phyloP scores from a whole-genome alignment of 2,113 vertebrate genomes.

The Hystrix brachyura region DNA sequence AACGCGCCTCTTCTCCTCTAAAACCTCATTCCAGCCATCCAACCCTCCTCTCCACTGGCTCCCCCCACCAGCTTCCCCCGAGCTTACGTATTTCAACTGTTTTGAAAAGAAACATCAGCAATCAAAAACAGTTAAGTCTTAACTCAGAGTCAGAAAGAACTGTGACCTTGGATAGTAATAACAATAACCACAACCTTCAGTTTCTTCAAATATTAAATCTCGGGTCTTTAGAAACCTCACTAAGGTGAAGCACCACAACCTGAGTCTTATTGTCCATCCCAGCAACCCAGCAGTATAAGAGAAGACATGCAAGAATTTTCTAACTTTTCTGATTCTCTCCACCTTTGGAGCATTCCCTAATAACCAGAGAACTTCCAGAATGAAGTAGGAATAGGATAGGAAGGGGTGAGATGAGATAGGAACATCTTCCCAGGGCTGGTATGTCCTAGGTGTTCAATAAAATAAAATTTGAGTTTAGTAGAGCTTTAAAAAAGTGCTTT shows the following conservation, averaged over 20 bases:
- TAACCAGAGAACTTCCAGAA: background rate
- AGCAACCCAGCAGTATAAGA: background rate
- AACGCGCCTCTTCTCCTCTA: background rate
- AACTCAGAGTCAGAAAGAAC: background rate
- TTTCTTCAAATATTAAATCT: background rate
- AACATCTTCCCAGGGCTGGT: background rate
- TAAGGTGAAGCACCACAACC: background rate
- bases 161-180: background rate
- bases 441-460: background rate
- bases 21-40: background rate
- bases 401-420: background rate
- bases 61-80: background rate
- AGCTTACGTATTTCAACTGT: background rate
- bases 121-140: background rate
- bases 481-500: background rate
- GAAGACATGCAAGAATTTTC: background rate
- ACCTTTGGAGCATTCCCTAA: background rate
- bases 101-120: constrained; percentile 33
- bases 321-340: background rate
- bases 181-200: background rate
- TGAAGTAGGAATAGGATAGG: background rate
- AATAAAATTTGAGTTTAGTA: background rate
- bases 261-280: too few relatives aligned
- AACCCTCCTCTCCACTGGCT: background rate
- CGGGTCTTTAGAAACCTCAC: background rate